Evolutionary conservation across 2,888 invertebrate genomes (phyloP), one percentile per base, ranked within the genome.

Genomic region (Acronicta leporina): DNA sequence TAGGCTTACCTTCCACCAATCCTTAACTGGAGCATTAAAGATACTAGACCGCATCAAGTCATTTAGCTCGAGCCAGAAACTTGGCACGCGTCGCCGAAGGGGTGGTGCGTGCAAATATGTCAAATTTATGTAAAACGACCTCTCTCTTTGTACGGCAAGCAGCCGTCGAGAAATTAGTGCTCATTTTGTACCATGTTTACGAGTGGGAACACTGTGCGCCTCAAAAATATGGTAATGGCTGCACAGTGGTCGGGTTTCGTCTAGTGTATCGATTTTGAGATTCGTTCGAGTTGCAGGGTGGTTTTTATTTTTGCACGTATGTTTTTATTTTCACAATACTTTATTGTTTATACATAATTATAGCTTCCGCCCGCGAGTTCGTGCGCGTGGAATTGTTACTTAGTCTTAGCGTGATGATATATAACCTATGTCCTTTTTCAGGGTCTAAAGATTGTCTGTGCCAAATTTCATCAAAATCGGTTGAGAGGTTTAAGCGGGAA

Each of bases 91-190:
- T 72, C 63, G 63, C 74, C 75, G 77, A 51, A 62, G 77, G 79
- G 69, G 68, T 75, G 82, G 79, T 88, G 90, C 90, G 92, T 91
- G 88, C 87, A 88, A 94, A 92, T 93, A 94, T 94, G 93, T 92
- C 92, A 92, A 92, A 91, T 93, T 92, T 94, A 93, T 92, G 92
- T 87, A 89, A 91, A 92, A 83, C 87, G 86, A 73, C 53, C 58
- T 53, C 83, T 86, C 87, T 86, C 87, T 85, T 83, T 87, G 86
- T 83, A 83, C 80, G 68, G 68, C 68, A 71, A 73, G 82, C 81
- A 82, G 77, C 81, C 83, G 70, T 72, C 74, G 80, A 87, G 87
- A 87, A 92, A 92, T 92, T 93, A 93, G 92, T 92, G 88, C 88
- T 92, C 92, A 91, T 93, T 92, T 84, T 80, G 86, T 86, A 75